phyloP scores from a whole-genome alignment of 1,140 invertebrate species.

The Telenomus remus region DNA sequence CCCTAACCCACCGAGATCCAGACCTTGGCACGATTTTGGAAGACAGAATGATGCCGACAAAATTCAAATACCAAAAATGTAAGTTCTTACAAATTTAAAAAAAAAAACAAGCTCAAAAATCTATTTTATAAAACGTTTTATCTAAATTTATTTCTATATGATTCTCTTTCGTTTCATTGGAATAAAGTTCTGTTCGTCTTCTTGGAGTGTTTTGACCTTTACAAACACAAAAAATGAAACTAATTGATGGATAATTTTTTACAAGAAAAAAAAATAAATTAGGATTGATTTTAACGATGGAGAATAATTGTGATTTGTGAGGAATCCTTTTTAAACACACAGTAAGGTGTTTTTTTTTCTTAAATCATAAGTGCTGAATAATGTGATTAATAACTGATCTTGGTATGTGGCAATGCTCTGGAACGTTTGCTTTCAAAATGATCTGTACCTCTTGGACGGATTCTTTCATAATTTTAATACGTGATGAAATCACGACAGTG shows the following conservation, averaged over 20 bases:
- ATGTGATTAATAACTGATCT: constrained; percentile 9
- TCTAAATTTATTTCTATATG: no score
- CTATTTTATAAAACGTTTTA: no score
- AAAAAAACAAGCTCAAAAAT: no score
- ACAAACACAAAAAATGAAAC: constrained; percentile 23
- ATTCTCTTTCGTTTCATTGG: no score
- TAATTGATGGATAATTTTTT: constrained; percentile 20
- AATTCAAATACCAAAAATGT: constrained; percentile 98
- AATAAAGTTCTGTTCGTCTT: no score
- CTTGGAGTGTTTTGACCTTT: constrained; percentile 13
- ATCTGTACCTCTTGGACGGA: constrained; percentile 10
- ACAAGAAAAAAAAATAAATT: constrained; percentile 12
- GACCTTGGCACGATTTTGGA: constrained; percentile 94
- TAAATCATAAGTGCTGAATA: neutral
- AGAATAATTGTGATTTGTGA: constrained; percentile 20
- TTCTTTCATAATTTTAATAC: constrained; percentile 27
- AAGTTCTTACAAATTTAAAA: constrained; percentile 82
- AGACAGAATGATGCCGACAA: constrained; percentile 95
- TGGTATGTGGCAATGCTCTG: no score
- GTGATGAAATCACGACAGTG: constrained; percentile 6
- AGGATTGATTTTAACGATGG: constrained; percentile 17
- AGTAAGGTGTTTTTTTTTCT: neutral
- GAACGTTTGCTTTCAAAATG: constrained; percentile 15
- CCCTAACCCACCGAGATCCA: constrained; percentile 81
- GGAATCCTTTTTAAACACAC: constrained; percentile 12